phyloP scores from a whole-genome alignment of 1,140 invertebrate species.

The Solen grandis region DNA sequence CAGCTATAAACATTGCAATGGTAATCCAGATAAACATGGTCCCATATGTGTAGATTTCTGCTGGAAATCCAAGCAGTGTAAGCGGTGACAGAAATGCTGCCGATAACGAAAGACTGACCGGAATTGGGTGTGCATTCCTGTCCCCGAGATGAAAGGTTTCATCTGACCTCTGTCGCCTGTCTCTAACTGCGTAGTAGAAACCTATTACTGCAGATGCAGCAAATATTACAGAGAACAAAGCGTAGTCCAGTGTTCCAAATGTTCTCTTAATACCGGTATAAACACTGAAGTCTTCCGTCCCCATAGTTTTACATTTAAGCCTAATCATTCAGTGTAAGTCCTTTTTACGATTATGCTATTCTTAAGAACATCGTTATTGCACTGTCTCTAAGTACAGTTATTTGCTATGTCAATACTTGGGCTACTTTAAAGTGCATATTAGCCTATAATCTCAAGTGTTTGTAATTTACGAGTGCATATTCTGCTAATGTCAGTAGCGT shows the following conservation, averaged over 20 bases:
- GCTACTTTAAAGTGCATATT: too few relatives aligned
- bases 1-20: slow-evolving; percentile 66
- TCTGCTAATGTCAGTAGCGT: too few relatives aligned
- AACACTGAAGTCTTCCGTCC: too few relatives aligned
- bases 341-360: too few relatives aligned
- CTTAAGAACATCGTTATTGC: too few relatives aligned
- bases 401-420: too few relatives aligned
- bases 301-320: too few relatives aligned
- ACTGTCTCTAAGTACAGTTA: too few relatives aligned
- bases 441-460: too few relatives aligned
- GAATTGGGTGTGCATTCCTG: slow-evolving; percentile 85
- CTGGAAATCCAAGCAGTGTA: slow-evolving; percentile 89
- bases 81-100: slow-evolving; percentile 93
- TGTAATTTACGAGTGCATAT: slow-evolving; percentile 15
- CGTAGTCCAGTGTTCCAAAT: slow-evolving; percentile 15
- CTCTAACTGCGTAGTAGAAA: slow-evolving; percentile 82
- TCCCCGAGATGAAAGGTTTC: slow-evolving; percentile 90
- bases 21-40: slow-evolving; percentile 72
- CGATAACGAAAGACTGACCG: slow-evolving; percentile 74
- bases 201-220: slow-evolving; percentile 63
- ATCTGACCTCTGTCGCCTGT: slow-evolving; percentile 91
- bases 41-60: too few relatives aligned
- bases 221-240: slow-evolving; percentile 11
- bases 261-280: too few relatives aligned
- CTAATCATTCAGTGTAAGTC: too few relatives aligned